Percentiles rank a stretch among this genome's conserved stretches.
phyloP scores from a whole-genome alignment of 2,113 vertebrate genomes.

The Progne subis region DNA sequence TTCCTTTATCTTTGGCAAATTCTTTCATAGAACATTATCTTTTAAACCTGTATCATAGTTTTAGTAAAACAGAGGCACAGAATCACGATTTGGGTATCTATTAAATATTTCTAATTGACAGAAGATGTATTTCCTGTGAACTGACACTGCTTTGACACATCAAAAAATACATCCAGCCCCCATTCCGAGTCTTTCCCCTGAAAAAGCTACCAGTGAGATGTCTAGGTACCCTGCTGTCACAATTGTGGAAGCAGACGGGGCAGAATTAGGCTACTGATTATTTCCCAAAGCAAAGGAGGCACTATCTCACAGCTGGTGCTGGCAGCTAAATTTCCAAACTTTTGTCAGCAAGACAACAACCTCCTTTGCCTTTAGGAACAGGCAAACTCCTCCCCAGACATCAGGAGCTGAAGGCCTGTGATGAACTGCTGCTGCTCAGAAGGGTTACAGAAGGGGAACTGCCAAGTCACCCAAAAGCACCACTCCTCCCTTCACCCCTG shows the following conservation, averaged over 20 bases:
- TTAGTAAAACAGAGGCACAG: background rate
- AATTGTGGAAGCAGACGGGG: background rate
- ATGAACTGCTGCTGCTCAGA: background rate
- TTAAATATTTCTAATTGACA: background rate
- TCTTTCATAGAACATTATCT: background rate
- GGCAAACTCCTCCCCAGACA: background rate
- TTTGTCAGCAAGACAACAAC: background rate
- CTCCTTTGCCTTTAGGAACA: background rate
- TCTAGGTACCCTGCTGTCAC: background rate
- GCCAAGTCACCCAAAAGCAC: background rate
- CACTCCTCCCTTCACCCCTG: background rate
- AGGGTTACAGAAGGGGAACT: background rate
- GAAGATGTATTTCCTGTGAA: background rate
- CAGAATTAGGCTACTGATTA: constrained; percentile 17
- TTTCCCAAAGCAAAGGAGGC: constrained; percentile 1
- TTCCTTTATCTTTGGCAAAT: background rate
- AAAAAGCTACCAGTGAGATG: background rate
- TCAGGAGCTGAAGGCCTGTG: background rate
- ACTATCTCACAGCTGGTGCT: background rate
- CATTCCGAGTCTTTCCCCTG: background rate
- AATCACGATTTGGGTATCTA: background rate
- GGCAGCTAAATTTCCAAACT: background rate
- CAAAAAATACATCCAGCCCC: background rate
- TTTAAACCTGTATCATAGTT: background rate
- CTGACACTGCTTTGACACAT: background rate